Base-by-base conservation (phyloP, 2,888 invertebrate genomes). In the Catonia carolina region DNA sequence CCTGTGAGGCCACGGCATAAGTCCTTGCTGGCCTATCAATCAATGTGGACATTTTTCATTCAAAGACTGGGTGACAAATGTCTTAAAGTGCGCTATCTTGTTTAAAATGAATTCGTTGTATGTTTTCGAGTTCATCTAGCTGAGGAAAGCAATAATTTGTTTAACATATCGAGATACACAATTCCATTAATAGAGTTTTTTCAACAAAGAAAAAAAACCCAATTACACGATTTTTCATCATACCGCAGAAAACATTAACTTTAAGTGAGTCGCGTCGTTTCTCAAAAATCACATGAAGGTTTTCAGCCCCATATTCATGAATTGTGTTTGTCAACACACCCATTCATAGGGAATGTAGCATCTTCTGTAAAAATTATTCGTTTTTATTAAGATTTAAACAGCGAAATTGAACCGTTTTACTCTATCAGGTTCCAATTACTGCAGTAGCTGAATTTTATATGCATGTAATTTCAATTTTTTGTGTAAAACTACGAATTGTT, bases 131-230 rank as follows among this genome's bases (percentile, higher is more conserved):
- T 27, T 27, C 27, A 27, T 27, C 27, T 8, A 8, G 27, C 27
- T 27, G 45, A 53, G 53, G 45, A 53, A 42, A 53, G 42, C 53
- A 42, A 45, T 53, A 53, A 33, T 53, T 27, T n/a, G n/a, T 41
- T 17, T 18, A 45, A 18, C 45, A 53, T 42, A 33, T 53, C 53
- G 14, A 53, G 45, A 12, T 53, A 53, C 27, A 8, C 27, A 42
- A 27, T 8, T 33, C 27, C 8, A 53, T 52, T 52, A 36, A 18
- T 53, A 15, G n/a, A n/a, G n/a, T 39, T 47, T 35, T 54, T 41
- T 54, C 54, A 15, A 35, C 54, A 52, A 52, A 22, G 22, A 47
- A 54, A 23, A 18, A 54, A 20, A 12, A 12, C 6, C 54, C 53
- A 42, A 53, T 53, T 31, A 54, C 47, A 45, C 36, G n/a, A 20